A percentile compares a stretch with the other conserved stretches of the same genome.
phyloP scores from a whole-genome alignment of 2,888 invertebrate genomes.

The Pterostichus niger region DNA sequence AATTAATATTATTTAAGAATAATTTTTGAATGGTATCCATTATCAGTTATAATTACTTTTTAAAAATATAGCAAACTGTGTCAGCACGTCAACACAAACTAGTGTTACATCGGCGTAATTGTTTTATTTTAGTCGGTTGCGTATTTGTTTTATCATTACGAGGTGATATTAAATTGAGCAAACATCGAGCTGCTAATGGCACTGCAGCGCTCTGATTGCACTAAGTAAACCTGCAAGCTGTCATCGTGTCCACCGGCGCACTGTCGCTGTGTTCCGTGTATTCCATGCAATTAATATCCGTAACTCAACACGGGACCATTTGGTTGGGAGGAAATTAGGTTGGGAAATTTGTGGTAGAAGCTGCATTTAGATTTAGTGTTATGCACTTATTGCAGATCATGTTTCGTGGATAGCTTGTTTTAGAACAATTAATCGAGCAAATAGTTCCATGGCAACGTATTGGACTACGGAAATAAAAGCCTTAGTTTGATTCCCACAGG shows the following conservation, averaged over 20 bases:
- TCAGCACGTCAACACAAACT: background rate
- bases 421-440: too few species aligned
- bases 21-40: too few species aligned
- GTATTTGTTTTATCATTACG: constrained; percentile 37
- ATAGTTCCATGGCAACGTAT: background rate
- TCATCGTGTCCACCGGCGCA: background rate
- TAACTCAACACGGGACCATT: constrained; percentile 2
- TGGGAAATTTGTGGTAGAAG: background rate
- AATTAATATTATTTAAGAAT: too few species aligned
- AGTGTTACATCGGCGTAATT: background rate
- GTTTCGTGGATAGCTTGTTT: too few species aligned
- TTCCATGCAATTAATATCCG: constrained; percentile 26
- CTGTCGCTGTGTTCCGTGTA: background rate
- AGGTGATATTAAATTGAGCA: constrained; percentile 34
- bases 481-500: too few species aligned
- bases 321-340: constrained; percentile 15
- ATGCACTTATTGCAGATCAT: background rate
- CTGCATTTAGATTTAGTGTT: constrained; percentile 2
- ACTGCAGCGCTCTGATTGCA: constrained; percentile 4
- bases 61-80: background rate
- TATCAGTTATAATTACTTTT: too few species aligned
- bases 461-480: too few species aligned
- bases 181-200: constrained; percentile 20
- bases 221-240: background rate
- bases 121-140: constrained; percentile 17